A percentile compares a stretch with the other conserved stretches of the same genome.
phyloP scores from a whole-genome alignment of 2,888 invertebrate genomes.

The Diadegma fenestrale region DNA sequence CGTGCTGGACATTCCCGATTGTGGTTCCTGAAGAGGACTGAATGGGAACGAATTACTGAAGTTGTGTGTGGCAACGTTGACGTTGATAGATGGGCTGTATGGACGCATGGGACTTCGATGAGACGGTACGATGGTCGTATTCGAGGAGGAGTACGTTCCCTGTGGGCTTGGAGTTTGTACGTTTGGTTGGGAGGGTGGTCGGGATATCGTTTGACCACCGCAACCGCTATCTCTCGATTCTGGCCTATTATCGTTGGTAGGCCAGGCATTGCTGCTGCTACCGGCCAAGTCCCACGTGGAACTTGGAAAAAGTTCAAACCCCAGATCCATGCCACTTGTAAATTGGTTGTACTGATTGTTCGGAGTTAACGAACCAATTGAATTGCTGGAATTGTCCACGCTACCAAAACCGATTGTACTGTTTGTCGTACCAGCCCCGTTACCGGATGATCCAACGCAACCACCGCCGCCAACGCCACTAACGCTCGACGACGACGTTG shows the following conservation, averaged over 20 bases:
- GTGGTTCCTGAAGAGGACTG: conserved; percentile 87
- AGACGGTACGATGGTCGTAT: conserved; percentile 85
- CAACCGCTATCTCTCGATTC: conserved; percentile 87
- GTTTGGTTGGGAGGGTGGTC: conserved; percentile 87
- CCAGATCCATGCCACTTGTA: conserved; percentile 86
- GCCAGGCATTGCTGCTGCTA: conserved; percentile 78
- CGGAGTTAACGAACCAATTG: conserved; percentile 79
- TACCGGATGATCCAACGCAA: conserved; percentile 52
- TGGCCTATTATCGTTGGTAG: conserved; percentile 84
- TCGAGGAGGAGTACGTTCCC: conserved; percentile 80
- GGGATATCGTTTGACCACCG: conserved; percentile 83
- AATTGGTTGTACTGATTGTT: conserved; percentile 80
- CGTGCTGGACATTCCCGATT: conserved; percentile 79
- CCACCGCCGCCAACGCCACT: conserved; percentile 67
- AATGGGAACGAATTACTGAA: conserved; percentile 87
- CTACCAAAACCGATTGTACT: conserved; percentile 49
- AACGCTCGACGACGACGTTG: conserved; percentile 73
- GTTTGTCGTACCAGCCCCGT: conserved; percentile 38
- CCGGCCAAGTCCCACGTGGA: conserved; percentile 88
- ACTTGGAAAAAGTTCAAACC: conserved; percentile 89
- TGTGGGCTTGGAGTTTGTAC: conserved; percentile 85
- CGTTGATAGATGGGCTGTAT: conserved; percentile 84
- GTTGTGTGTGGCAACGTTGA: conserved; percentile 84
- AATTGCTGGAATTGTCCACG: conserved; percentile 79
- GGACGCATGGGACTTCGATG: conserved; percentile 86